A percentile compares a stretch with the other conserved stretches of the same genome.
phyloP scores from a whole-genome alignment of 37 sponge, comb jelly and placozoan genomes.

The Crambe crambe region DNA sequence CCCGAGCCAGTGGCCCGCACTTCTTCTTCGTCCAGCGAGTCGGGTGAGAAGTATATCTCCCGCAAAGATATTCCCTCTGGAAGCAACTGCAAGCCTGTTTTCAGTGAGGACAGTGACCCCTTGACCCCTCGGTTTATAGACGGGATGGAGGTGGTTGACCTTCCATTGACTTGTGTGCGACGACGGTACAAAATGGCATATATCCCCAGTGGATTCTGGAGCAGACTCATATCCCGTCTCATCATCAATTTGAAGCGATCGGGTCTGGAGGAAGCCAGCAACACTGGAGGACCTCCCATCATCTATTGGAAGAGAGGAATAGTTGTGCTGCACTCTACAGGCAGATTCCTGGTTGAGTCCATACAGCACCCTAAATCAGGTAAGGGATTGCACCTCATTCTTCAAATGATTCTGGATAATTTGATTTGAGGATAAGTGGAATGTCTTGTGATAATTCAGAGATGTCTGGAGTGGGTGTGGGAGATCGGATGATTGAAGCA shows the following conservation, averaged over 20 bases:
- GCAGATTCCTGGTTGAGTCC: conserved; percentile 82
- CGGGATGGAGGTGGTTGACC: conserved; percentile 30
- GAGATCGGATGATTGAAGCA: conserved; percentile 19
- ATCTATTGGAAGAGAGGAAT: conserved; percentile 89
- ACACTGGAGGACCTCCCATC: not conserved
- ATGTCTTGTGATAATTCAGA: not conserved
- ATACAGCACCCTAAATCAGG: conserved; percentile 10
- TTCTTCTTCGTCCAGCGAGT: not conserved
- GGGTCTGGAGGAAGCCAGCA: conserved; percentile 39
- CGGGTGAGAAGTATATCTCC: conserved; percentile 9
- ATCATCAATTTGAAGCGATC: conserved; percentile 85
- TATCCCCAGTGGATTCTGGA: conserved; percentile 97
- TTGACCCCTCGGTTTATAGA: conserved; percentile 6
- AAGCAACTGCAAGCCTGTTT: not conserved
- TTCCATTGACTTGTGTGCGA: conserved; percentile 44
- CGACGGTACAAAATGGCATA: conserved; percentile 84
- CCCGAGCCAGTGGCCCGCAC: conserved; percentile 20
- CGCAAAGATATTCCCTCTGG: not conserved
- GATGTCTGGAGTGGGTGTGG: conserved; percentile 34
- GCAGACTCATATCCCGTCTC: conserved; percentile 87
- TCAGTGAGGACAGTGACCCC: not conserved
- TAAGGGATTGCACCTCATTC: not conserved
- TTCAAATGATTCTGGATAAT: not conserved
- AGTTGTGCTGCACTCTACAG: conserved; percentile 53
- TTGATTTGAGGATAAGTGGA: not conserved